These are phyloP conservation scores for Paramormyrops hopkinsi DNA, from an alignment of 2,797 vertebrate genomes.

Conservation along the genomic window DNA sequence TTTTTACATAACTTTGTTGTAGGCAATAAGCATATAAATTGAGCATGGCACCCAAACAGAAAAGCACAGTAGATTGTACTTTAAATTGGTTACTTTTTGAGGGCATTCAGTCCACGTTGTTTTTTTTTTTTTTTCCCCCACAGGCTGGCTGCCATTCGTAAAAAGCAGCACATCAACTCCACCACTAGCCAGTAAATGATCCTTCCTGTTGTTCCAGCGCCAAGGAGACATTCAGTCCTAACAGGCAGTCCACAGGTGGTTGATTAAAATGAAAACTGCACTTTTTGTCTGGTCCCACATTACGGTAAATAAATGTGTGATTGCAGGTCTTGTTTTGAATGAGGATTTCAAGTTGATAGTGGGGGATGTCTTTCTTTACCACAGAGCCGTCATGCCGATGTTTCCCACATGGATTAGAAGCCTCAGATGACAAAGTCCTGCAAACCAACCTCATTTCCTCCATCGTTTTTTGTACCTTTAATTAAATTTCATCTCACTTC, in stretches of 20 bases:
- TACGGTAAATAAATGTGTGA: background rate
- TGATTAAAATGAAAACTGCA: conserved; percentile 4
- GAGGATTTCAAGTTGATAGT: background rate
- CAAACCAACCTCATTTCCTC: background rate
- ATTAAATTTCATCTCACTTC: conserved; percentile 19
- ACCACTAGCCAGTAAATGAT: background rate
- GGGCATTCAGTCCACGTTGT: background rate
- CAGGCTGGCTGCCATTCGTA: background rate
- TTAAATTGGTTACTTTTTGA: background rate
- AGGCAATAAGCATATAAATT: background rate
- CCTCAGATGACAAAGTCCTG: background rate
- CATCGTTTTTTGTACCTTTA: background rate
- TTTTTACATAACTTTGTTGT: background rate
- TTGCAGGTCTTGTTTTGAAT: background rate
- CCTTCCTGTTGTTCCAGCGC: background rate
- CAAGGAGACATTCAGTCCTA: background rate
- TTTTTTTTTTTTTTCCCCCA: background rate
- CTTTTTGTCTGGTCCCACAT: background rate
- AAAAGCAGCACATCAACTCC: background rate
- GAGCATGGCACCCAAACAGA: background rate
- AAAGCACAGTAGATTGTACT: background rate
- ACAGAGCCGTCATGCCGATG: background rate
- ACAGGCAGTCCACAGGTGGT: background rate
- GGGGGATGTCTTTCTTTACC: background rate
- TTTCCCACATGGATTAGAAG: background rate